Conservation (phyloP, 2,797 vertebrate species). For the Pempheris klunzingeri region DNA sequence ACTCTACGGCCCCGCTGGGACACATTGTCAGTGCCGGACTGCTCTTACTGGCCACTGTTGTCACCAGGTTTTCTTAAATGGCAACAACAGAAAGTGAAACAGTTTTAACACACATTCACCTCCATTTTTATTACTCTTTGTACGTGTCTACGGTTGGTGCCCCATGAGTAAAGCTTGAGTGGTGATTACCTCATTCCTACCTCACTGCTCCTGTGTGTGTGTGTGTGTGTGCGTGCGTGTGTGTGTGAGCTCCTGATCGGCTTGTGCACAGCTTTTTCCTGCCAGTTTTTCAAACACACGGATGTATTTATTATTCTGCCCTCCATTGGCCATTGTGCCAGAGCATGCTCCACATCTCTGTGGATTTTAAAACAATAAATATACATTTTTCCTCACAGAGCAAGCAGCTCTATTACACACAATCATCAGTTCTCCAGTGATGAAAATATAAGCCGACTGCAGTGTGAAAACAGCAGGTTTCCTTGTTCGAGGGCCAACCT, state of each 20-base stretch:
- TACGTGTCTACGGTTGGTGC: neutral
- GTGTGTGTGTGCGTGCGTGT: conserved; percentile 14
- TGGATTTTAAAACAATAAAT: conserved; percentile 77
- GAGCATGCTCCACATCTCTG: conserved; percentile 50
- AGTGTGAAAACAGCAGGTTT: conserved; percentile 48
- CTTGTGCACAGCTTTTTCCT: conserved; percentile 66
- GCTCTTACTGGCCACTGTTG: conserved; percentile 12
- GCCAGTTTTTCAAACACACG: conserved; percentile 73
- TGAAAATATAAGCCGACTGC: conserved; percentile 27
- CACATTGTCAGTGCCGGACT: conserved; percentile 34
- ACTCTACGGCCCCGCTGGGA: conserved; percentile 42
- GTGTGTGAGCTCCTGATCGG: conserved; percentile 42
- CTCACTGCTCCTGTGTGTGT: conserved; percentile 26
- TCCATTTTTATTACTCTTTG: conserved; percentile 11
- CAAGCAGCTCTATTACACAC: conserved; percentile 39
- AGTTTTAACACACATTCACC: neutral
- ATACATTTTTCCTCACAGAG: conserved; percentile 40
- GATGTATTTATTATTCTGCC: conserved; percentile 78
- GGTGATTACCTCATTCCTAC: conserved; percentile 44
- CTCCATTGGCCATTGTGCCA: conserved; percentile 70
- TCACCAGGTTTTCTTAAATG: conserved; percentile 40
- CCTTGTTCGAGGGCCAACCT: conserved; percentile 39
- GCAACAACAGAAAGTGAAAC: conserved; percentile 34
- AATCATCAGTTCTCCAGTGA: conserved; percentile 36
- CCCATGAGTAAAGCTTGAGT: conserved; percentile 34